Percentiles rank a stretch among this genome's conserved stretches.
Evolutionary conservation across 2,797 vertebrate genomes (phyloP).

Genomic region (Sarcoramphus papa): DNA sequence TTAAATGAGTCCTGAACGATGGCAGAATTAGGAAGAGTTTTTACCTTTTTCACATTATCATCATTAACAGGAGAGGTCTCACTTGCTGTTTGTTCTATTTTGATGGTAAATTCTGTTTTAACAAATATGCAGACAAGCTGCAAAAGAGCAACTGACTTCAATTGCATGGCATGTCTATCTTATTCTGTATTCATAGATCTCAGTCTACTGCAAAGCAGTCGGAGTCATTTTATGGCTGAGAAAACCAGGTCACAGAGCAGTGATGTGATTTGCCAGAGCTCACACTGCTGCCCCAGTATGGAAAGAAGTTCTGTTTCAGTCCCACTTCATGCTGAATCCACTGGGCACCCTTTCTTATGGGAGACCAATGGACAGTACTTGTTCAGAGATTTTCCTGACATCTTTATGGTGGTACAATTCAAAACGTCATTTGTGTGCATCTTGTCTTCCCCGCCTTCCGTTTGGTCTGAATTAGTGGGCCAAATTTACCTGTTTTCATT

Average conservation of each 20-base stretch:
- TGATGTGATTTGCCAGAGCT: background rate
- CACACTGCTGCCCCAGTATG: background rate
- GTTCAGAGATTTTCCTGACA: background rate
- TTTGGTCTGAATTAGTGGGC: background rate
- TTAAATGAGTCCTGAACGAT: background rate
- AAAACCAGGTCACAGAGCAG: background rate
- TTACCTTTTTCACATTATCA: background rate
- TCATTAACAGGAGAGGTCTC: background rate
- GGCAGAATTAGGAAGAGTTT: background rate
- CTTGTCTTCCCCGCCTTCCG: background rate
- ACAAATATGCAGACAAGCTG: background rate
- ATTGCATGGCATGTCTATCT: background rate
- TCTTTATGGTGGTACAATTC: background rate
- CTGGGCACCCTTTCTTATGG: background rate
- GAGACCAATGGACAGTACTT: background rate
- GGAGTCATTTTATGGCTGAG: background rate
- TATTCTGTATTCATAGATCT: background rate
- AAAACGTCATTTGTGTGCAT: background rate
- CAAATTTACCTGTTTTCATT: background rate
- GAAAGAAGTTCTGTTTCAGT: background rate
- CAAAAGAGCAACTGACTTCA: background rate
- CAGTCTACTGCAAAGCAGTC: background rate
- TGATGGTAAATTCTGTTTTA: background rate
- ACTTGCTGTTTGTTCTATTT: background rate
- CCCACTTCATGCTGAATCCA: rapidly evolving